These are phyloP conservation scores for Anodontia alba DNA, from an alignment of 2,888 invertebrate genomes.

Conservation along the genomic window DNA sequence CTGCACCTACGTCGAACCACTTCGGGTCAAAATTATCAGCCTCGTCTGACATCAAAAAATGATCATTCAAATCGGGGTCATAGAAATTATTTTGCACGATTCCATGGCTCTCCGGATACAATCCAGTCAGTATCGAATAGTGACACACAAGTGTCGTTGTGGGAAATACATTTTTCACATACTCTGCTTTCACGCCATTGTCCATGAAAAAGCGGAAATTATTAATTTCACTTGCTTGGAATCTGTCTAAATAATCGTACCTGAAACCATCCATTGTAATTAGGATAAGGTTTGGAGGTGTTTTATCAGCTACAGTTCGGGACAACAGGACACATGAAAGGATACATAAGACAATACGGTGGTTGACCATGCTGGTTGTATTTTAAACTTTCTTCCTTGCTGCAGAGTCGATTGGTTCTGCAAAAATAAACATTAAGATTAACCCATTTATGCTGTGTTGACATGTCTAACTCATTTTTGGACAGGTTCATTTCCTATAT, in stretches of 20 bases:
- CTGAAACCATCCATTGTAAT: slow-evolving; percentile 91
- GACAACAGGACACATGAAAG: too few species aligned
- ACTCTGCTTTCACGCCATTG: slow-evolving; percentile 87
- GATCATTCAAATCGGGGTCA: slow-evolving; percentile 85
- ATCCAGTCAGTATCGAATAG: slow-evolving; percentile 88
- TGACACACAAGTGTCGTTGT: slow-evolving; percentile 92
- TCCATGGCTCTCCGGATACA: slow-evolving; percentile 89
- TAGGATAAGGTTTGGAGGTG: slow-evolving; percentile 83
- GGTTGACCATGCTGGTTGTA: too few species aligned
- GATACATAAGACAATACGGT: too few species aligned
- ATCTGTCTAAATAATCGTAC: slow-evolving; percentile 88
- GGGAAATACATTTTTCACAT: slow-evolving; percentile 79
- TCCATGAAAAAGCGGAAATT: slow-evolving; percentile 87
- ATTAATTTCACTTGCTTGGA: slow-evolving; percentile 85
- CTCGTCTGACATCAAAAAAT: slow-evolving; percentile 51
- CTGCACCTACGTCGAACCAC: slow-evolving; percentile 86
- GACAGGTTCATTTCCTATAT: too few species aligned
- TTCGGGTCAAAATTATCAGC: slow-evolving; percentile 80
- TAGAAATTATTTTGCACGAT: slow-evolving; percentile 88
- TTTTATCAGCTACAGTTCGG: too few species aligned
- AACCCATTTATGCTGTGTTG: too few species aligned
- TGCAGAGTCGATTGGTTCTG: too few species aligned
- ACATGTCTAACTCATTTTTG: too few species aligned
- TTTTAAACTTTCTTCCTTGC: too few species aligned
- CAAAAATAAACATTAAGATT: too few species aligned